phyloP scores from a whole-genome alignment of 1,140 invertebrate genomes.

The Drosophila simulans region DNA sequence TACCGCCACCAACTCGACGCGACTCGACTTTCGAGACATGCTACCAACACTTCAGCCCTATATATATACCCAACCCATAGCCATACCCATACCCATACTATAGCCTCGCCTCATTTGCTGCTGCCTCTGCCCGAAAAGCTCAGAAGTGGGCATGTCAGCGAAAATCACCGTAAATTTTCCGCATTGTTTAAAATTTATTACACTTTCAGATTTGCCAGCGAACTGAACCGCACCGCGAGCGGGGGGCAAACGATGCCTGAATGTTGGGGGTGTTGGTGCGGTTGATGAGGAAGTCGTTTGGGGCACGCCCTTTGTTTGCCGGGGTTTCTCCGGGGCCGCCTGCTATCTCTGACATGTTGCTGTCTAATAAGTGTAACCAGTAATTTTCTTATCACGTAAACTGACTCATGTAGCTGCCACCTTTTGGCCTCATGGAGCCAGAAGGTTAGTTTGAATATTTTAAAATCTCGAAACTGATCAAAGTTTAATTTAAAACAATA shows the following conservation, averaged over 20 bases:
- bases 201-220: constrained; percentile 75
- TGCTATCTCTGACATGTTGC: constrained; percentile 74
- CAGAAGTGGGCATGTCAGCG: constrained; percentile 81
- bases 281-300: constrained; percentile 53
- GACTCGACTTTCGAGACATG: constrained; percentile 62
- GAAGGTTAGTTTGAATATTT: not conserved
- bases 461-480: too few relatives aligned
- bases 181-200: constrained; percentile 83
- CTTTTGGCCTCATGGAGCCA: not conserved
- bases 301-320: constrained; percentile 72
- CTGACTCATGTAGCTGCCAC: constrained; percentile 35
- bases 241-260: not conserved
- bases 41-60: constrained; percentile 63
- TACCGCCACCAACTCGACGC: constrained; percentile 54
- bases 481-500: too few relatives aligned
- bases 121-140: constrained; percentile 58
- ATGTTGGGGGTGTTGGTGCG: constrained; percentile 5
- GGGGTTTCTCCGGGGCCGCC: constrained; percentile 13
- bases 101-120: constrained; percentile 13
- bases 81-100: not conserved
- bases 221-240: constrained; percentile 11
- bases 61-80: not conserved
- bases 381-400: constrained; percentile 76
- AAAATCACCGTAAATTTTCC: constrained; percentile 83
- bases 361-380: constrained; percentile 81